These are phyloP conservation scores for Poecile atricapillus DNA, from an alignment of 2,113 vertebrate species.

Conservation along the genomic window DNA sequence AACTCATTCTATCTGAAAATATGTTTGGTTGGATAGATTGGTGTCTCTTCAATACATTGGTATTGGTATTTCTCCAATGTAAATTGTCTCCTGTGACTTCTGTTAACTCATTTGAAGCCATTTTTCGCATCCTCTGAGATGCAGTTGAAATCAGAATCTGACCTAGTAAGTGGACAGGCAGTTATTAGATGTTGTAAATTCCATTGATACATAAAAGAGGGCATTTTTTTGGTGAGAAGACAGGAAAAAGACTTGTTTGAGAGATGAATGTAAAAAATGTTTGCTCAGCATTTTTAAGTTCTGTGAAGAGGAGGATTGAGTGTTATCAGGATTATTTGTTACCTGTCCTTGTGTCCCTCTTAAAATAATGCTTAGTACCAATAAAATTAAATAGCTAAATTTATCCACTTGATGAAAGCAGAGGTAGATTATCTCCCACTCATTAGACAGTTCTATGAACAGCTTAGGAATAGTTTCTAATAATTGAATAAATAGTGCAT, in stretches of 20 bases:
- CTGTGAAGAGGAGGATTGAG: background rate
- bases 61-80: background rate
- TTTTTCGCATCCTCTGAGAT: background rate
- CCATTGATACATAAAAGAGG: background rate
- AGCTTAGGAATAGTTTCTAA: background rate
- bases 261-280: background rate
- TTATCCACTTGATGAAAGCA: background rate
- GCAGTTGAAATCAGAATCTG: background rate
- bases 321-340: background rate
- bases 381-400: background rate
- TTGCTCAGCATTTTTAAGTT: background rate
- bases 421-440: background rate
- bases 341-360: background rate
- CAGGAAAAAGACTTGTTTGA: background rate
- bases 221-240: background rate
- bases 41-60: background rate
- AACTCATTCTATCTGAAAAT: background rate
- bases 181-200: background rate
- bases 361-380: background rate
- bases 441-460: background rate
- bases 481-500: background rate
- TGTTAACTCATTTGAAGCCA: background rate
- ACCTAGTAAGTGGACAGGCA: background rate
- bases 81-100: background rate
- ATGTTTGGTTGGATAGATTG: background rate